These are phyloP conservation scores for Halictus quadricinctus DNA, from an alignment of 2,888 invertebrate genomes.

Conservation along the genomic window DNA sequence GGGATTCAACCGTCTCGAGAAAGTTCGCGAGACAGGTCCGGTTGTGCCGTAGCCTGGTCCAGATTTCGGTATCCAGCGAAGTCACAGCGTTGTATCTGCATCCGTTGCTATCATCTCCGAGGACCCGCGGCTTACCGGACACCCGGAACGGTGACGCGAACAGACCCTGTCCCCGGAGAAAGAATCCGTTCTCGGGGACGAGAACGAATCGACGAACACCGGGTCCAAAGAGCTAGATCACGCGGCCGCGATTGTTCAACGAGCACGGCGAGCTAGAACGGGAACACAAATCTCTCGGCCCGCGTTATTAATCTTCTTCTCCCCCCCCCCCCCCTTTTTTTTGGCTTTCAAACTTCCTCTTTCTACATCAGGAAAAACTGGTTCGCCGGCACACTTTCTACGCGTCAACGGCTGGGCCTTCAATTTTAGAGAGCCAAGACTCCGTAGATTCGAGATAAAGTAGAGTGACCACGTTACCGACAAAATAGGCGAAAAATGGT, in stretches of 20 bases:
- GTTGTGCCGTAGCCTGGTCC: background rate
- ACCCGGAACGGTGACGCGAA: background rate
- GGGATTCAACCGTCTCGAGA: background rate
- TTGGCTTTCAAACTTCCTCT: background rate
- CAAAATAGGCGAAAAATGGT: too few relatives aligned
- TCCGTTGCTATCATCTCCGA: background rate
- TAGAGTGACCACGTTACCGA: too few relatives aligned
- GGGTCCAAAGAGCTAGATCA: background rate
- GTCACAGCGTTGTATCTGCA: background rate
- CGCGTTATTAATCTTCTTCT: slow-evolving; percentile 17
- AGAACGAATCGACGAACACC: background rate
- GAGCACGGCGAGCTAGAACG: background rate
- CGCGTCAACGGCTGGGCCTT: slow-evolving; percentile 32
- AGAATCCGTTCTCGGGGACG: background rate
- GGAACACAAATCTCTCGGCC: background rate
- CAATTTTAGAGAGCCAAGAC: background rate
- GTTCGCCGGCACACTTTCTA: slow-evolving; percentile 17
- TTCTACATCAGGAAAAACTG: too few relatives aligned
- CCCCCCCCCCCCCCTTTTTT: too few relatives aligned
- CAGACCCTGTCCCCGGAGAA: background rate
- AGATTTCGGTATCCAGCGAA: background rate
- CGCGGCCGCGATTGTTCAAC: background rate
- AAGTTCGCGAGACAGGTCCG: background rate
- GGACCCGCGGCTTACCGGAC: background rate
- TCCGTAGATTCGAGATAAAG: too few relatives aligned